Evolutionary conservation across 1,140 invertebrate species (phyloP).

Genomic region (Glossosoma conforme): DNA sequence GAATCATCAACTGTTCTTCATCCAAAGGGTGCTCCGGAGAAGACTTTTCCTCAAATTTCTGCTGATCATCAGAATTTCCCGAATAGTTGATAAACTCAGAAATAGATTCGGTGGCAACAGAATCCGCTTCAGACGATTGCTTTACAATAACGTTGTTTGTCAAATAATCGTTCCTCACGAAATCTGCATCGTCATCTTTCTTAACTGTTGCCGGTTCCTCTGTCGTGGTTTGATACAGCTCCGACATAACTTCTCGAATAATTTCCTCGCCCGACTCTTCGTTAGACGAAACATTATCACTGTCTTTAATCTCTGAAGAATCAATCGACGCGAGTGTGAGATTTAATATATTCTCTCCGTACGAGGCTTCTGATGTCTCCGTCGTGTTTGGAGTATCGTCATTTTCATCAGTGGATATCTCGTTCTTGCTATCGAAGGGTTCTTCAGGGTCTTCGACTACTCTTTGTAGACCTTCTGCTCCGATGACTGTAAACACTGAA

Average conservation of each 20-base stretch:
- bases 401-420: neutral
- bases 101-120: conserved; percentile 5
- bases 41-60: conserved; percentile 19
- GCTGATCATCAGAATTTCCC: conserved; percentile 3
- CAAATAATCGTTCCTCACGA: conserved; percentile 11
- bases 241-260: conserved; percentile 25
- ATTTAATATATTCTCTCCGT: neutral
- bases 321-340: neutral
- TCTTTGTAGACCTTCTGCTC: conserved; percentile 42
- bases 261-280: conserved; percentile 24
- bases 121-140: conserved; percentile 1
- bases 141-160: conserved; percentile 2
- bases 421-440: conserved; percentile 21
- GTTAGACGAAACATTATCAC: conserved; percentile 14
- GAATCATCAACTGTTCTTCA: conserved; percentile 23
- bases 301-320: conserved; percentile 15
- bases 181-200: conserved; percentile 25
- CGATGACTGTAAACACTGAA: conserved; percentile 41
- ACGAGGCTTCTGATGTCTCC: neutral
- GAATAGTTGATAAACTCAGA: neutral
- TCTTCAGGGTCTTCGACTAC: conserved; percentile 35
- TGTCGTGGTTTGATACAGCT: conserved; percentile 28
- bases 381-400: neutral
- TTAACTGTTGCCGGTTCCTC: conserved; percentile 6
- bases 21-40: conserved; percentile 20